phyloP scores from a whole-genome alignment of 2,888 invertebrate species.

The Invenusta paracnida region DNA sequence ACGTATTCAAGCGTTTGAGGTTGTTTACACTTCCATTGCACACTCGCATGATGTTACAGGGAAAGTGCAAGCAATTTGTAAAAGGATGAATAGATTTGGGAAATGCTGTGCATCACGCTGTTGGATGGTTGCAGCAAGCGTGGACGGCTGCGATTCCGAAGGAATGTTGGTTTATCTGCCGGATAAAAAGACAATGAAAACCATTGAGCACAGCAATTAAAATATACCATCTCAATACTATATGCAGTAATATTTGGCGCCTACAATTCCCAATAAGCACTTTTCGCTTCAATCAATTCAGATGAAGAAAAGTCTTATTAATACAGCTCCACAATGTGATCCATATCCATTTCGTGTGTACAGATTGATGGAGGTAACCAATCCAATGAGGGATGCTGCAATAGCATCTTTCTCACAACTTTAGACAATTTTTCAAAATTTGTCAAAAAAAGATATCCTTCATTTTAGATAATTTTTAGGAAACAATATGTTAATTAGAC shows the following conservation, averaged over 20 bases:
- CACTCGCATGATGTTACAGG: background rate
- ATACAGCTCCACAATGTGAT: slow-evolving; percentile 28
- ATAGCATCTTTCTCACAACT: background rate
- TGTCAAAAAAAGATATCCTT: no score
- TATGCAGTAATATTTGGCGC: slow-evolving; percentile 10
- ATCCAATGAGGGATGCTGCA: slow-evolving; percentile 21
- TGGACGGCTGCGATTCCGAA: background rate
- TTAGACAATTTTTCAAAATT: no score
- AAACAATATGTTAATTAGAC: background rate
- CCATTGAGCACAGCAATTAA: background rate
- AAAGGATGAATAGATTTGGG: background rate
- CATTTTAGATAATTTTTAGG: no score
- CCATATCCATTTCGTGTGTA: slow-evolving; percentile 16
- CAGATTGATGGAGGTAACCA: slow-evolving; percentile 1
- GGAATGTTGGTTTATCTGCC: slow-evolving; percentile 8
- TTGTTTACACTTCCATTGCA: background rate
- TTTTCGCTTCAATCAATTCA: background rate
- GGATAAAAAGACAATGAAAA: background rate
- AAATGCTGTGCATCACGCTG: background rate
- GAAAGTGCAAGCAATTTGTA: background rate
- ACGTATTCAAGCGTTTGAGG: background rate
- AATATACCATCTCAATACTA: slow-evolving; percentile 3
- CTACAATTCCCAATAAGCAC: background rate
- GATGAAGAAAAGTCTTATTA: background rate
- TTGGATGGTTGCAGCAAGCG: slow-evolving; percentile 7